Conservation (phyloP, 2,113 vertebrate species). For the Lophius piscatorius region DNA sequence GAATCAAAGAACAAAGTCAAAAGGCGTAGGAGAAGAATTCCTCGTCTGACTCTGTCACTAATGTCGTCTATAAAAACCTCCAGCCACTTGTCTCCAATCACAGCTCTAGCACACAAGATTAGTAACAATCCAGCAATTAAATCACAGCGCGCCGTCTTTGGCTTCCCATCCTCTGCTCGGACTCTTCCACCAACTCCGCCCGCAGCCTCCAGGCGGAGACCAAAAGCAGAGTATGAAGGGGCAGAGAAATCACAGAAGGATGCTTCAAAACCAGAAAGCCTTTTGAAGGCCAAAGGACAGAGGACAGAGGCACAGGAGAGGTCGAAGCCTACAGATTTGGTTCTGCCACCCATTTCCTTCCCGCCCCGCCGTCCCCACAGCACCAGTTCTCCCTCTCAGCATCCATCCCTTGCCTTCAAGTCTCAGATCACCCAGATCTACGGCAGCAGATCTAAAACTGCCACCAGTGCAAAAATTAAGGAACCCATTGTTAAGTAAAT, state of each 20-base stretch:
- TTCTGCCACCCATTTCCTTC: slow-evolving; percentile 74
- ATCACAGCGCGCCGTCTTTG: slow-evolving; percentile 8
- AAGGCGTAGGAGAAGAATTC: slow-evolving; percentile 53
- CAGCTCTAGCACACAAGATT: slow-evolving; percentile 56
- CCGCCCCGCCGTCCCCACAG: slow-evolving; percentile 22
- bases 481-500: too few relatives aligned
- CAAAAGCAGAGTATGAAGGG: not conserved
- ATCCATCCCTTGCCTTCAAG: not conserved
- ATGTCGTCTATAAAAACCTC: slow-evolving; percentile 58
- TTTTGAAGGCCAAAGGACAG: not conserved
- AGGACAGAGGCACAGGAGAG: not conserved
- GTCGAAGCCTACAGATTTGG: slow-evolving; percentile 58
- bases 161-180: not conserved
- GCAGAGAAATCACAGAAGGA: not conserved
- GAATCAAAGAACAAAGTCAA: slow-evolving; percentile 32
- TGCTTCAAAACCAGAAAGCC: not conserved
- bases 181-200: not conserved
- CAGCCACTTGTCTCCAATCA: slow-evolving; percentile 43
- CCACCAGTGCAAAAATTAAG: too few relatives aligned
- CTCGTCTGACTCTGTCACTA: slow-evolving; percentile 55
- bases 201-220: slow-evolving; percentile 9
- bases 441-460: too few relatives aligned
- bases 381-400: not conserved
- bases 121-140: not conserved
- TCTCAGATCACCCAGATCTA: slow-evolving; percentile 12